phyloP scores from a whole-genome alignment of 2,888 invertebrate genomes.

The Tricholauxania praeusta region DNA sequence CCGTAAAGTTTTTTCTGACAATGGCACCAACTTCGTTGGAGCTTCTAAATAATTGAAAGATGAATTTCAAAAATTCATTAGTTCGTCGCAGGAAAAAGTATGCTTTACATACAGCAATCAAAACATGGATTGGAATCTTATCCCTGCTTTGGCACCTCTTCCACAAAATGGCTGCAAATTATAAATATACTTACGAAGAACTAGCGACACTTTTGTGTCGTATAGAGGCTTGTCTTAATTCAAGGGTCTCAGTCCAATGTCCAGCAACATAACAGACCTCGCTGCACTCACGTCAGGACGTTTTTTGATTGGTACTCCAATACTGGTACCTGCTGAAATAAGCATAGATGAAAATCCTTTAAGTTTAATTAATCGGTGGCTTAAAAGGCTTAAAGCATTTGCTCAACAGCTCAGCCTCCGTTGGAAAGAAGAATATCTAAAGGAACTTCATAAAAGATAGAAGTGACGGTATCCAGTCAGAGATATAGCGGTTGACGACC shows the following conservation, averaged over 20 bases:
- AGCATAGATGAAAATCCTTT: no score
- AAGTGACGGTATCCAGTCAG: no score
- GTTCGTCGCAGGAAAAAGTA: neutral
- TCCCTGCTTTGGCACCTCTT: conserved; percentile 19
- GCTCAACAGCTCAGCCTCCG: no score
- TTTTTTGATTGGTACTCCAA: no score
- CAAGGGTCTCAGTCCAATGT: conserved; percentile 10
- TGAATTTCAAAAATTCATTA: neutral
- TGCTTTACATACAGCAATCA: neutral
- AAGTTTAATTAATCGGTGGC: no score
- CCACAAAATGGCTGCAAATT: neutral
- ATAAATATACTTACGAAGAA: conserved; percentile 7
- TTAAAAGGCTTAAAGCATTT: no score
- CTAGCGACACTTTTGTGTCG: neutral
- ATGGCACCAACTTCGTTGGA: conserved; percentile 13
- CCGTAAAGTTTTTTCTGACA: neutral
- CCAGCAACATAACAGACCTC: neutral
- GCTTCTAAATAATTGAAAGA: neutral
- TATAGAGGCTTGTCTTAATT: neutral
- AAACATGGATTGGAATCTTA: conserved; percentile 18
- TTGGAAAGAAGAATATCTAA: no score
- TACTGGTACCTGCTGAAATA: no score
- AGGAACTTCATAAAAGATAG: no score
- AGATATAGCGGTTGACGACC: neutral
- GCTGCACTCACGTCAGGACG: conserved; percentile 2